Percentiles rank a stretch among this genome's conserved stretches.
These are phyloP conservation scores for Aspidoscelis tigris DNA, from an alignment of 2,113 vertebrate species.

Conservation along the genomic window DNA sequence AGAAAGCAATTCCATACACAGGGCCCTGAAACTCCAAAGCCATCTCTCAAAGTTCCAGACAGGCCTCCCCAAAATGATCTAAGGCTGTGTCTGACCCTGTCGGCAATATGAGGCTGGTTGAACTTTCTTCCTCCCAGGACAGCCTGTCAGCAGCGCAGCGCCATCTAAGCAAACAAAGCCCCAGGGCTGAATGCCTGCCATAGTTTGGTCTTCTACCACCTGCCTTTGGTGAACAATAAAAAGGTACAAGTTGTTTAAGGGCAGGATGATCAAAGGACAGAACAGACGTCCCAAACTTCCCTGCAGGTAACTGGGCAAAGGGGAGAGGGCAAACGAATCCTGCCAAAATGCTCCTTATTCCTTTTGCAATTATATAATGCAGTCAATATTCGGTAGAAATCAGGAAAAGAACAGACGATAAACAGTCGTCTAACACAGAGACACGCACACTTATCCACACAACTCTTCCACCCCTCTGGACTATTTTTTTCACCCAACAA, in stretches of 20 bases:
- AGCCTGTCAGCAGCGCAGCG: conserved; percentile 44
- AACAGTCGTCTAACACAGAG: background rate
- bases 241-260: conserved; percentile 66
- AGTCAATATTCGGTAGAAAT: background rate
- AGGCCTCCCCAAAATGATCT: background rate
- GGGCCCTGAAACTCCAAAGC: background rate
- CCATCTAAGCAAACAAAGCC: conserved; percentile 72
- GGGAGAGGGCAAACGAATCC: background rate
- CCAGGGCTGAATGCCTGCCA: conserved; percentile 76
- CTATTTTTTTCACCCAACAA: background rate
- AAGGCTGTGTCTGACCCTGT: background rate
- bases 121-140: conserved; percentile 51
- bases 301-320: no score
- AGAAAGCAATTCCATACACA: background rate
- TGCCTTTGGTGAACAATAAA: conserved; percentile 67
- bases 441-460: background rate
- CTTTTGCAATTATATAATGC: background rate
- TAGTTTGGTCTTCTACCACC: conserved; percentile 68
- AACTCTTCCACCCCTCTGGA: no score
- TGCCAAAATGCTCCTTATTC: background rate
- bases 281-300: conserved; percentile 38
- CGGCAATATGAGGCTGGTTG: background rate
- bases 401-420: no score
- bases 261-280: conserved; percentile 62
- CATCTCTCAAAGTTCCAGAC: background rate